Base-by-base conservation (phyloP, 1,140 invertebrate genomes). In the Tachypleus tridentatus region DNA sequence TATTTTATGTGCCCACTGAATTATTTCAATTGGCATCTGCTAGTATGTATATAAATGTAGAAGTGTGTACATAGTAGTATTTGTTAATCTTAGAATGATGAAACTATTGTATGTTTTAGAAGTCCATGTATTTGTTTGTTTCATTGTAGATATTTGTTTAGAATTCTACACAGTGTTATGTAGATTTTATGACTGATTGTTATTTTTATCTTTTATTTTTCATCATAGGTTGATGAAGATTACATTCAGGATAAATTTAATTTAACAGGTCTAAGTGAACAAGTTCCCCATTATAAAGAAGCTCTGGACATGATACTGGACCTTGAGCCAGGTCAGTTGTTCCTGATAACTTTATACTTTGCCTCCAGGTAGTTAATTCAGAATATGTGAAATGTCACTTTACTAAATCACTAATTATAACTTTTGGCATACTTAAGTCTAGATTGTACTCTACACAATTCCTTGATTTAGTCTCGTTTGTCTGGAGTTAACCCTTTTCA, bases 211-310 rank as follows among this genome's bases (percentile, higher is more conserved):
- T n/a, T n/a, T n/a, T 29, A 29, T 29, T 56, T 64, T 68, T 54
- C 57, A 72, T 79, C 84, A 61, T 73, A 98, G 94, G 95, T 99
- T 63, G 97, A 99, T 78, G 97, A 99, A 78, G 97, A 99, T 79
- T 99, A 99, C 75, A 99, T 99, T 77, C 97, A 99, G 80, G 97
- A 99, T 77, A 98, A 99, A 82, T 99, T 99, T 77, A 99, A 99
- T 82, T 83, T 99, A 77, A 99, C 97, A 63, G 97, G 97, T 60
- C 83, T 99, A 64, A 98, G 97, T 83, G 97, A 99, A 77, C 96
- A 98, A 82, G 97, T 99, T 71, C 97, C 97, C 69, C 95, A 99
- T 78, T 99, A 99, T 82, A 85, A 96, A 76, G 94, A 99, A 80
- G 97, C 97, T 5, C 80, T 99, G 71, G 97, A 99, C 77, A 98